Evolutionary conservation across 1,140 invertebrate genomes (phyloP), one percentile per base, ranked within the genome.

Genomic region (Tachypleus tridentatus): DNA sequence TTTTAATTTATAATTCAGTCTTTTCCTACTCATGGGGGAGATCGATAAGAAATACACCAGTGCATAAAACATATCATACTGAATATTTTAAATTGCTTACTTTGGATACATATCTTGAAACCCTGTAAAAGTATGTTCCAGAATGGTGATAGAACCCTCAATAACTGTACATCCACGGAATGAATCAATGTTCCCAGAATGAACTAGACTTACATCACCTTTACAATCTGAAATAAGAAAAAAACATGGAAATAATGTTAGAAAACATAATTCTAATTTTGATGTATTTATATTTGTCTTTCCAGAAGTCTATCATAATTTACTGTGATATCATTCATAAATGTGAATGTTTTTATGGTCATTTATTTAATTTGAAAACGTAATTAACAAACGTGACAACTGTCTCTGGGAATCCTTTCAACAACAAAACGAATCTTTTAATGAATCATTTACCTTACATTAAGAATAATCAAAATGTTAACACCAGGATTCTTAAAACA

Each of bases 131-230:
- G 88, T 88, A 67, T 88, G 86, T 73, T 93, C 89, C 49, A 97
- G 74, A 65, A 98, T 94, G 11, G 86, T 86, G 49, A 97, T 81
- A 11, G 88, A 93, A 0, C 94, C 94, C 75, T 97, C 91, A 64
- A 98, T 92, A 5, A 95, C 87, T 0, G 94, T 98, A 74, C 95
- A 98, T 66, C 89, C 91, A 74, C 84, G 85, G 76, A 95, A 96
- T 3, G 78, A 82, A 49, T 93, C 86, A 63, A 98, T 93, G 73
- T 96, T 97, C 8, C 87, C 87, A 0, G 89, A 86, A 74, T 95
- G 86, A 4, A 94, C 83, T 0, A 86, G 81, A 50, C 73, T 68
- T 8, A 72, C 71, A 29, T 29, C 29, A 6, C 76, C 76, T 51
- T 69, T 60, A 67, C 77, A 79, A 57, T 65, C 75, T 78, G 67